Base-by-base conservation (phyloP, 2,888 invertebrate genomes). In the Euproctis similis region DNA sequence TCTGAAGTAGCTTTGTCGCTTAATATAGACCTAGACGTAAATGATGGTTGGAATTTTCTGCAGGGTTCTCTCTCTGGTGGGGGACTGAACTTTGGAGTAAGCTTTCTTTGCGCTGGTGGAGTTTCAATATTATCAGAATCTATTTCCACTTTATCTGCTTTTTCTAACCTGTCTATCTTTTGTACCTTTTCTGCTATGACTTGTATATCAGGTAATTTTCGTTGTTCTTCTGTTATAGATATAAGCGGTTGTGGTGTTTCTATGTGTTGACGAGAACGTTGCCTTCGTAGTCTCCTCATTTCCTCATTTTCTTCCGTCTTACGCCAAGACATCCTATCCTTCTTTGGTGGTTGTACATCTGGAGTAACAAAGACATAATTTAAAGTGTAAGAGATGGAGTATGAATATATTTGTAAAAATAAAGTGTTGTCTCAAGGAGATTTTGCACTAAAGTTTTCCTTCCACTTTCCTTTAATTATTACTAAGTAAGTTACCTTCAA, bases 61-160 rank as follows among this genome's bases (percentile, higher is more conserved):
- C 88, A 88, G 0, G 87, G 87, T 47, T 85, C 87, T 42, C 87
- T 87, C 22, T 88, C 88, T 17, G 88, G 87, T 1, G 89, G 87
- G 2, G 89, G 87, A 32, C 87, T 88, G 56, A 90, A 90, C 13
- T 34, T 34, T 19, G 48, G 26, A 4, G 24, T 36, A 12, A 88
- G 72, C 46, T 91, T 88, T 31, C 95, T 86, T 9, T 90, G 90
- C 0, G 90, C 92, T 3, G 95, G 95, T 10, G 95, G 95, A 1
- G 95, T 95, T 81, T 95, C 95, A 16, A 95, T 92, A 52, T 95
- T 95, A 51, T 95, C 95, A 2, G 94, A 93, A 66, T 95, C 95
- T 20, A 95, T 94, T 59, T 95, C 94, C 7, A 91, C 89, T 61
- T 90, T 90, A 50, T 92, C 91, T 9, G 86, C 52, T 24, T 63